Evolutionary conservation across 2,113 vertebrate species (phyloP), one percentile per base, ranked within the genome.

Genomic region (Brachypteracias leptosomus): DNA sequence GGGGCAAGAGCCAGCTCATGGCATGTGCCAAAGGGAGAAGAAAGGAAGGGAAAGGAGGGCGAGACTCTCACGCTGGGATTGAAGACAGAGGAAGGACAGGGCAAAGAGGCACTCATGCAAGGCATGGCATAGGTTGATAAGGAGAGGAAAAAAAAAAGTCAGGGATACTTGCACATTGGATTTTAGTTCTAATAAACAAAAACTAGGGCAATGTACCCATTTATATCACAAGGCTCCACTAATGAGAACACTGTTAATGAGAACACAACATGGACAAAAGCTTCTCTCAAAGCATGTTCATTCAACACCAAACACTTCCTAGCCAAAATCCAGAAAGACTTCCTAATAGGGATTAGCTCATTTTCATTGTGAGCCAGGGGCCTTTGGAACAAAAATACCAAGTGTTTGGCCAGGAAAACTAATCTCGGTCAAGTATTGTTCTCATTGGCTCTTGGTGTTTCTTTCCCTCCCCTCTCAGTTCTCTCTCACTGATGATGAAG

Each of bases 171-270:
- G 42, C 33, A 80, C 13, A 75, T 2, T 59, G 47, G 52, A 86
- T 87, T 91, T 75, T 63, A 78, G 35, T 72, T 75, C 66, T 61
- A 82, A 83, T 62, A 95, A 83, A 91, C 65, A 62, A 91, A 97
- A 95, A 70, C 58, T 83, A 90, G 71, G 63, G 92, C 88, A 88
- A 78, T 22, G 20, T 33, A 95, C 18, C 57, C 66, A 46, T 83
- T 95, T 94, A 90, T 94, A 93, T 90, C 79, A 79, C 75, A 94
- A 85, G 59, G 58, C 71, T 94, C 51, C 6, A 0, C 85, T 96
- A 97, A 97, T 93, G 95, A 97, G 96, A 94, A 72, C 85, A 85
- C 57, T 85, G 77, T 70, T 95, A 97, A 96, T 95, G 96, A 95
- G 95, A 94, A 90, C 79, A 90, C 88, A 93, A 83, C 72, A 49